phyloP scores from a whole-genome alignment of 2,888 invertebrate genomes.

The Hyposoter dolosus region DNA sequence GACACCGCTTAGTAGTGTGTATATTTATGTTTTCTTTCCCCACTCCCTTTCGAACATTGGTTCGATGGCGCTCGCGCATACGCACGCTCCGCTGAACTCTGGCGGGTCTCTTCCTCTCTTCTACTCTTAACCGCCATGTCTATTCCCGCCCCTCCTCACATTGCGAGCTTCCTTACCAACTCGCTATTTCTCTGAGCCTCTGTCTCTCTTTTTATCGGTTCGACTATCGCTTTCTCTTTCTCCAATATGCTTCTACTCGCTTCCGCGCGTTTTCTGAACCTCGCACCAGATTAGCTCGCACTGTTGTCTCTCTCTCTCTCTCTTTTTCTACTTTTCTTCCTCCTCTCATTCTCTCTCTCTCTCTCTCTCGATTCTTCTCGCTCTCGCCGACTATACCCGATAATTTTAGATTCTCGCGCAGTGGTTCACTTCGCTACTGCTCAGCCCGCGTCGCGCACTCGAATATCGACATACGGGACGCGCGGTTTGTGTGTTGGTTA shows the following conservation, averaged over 20 bases:
- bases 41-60: constrained; percentile 14
- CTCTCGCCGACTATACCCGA: constrained; percentile 74
- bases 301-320: constrained; percentile 59
- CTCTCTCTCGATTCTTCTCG: constrained; percentile 59
- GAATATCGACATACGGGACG: constrained; percentile 81
- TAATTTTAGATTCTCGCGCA: constrained; percentile 83
- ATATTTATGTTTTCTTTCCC: not conserved
- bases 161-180: constrained; percentile 28
- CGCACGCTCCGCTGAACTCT: constrained; percentile 56
- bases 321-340: constrained; percentile 38
- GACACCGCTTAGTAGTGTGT: not conserved
- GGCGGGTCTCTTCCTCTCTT: constrained; percentile 28
- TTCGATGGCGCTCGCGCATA: constrained; percentile 54
- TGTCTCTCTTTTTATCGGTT: not conserved
- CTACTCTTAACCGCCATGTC: constrained; percentile 28
- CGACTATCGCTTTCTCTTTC: constrained; percentile 41
- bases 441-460: constrained; percentile 83
- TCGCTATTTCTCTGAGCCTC: constrained; percentile 11
- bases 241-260: constrained; percentile 49
- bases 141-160: constrained; percentile 35
- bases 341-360: constrained; percentile 44
- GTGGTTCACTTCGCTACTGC: constrained; percentile 79
- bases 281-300: constrained; percentile 73
- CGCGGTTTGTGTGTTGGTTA: constrained; percentile 63
- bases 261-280: constrained; percentile 44